phyloP scores from a whole-genome alignment of 37 sponge, comb jelly and placozoan species.

The Eunapius fragilis region DNA sequence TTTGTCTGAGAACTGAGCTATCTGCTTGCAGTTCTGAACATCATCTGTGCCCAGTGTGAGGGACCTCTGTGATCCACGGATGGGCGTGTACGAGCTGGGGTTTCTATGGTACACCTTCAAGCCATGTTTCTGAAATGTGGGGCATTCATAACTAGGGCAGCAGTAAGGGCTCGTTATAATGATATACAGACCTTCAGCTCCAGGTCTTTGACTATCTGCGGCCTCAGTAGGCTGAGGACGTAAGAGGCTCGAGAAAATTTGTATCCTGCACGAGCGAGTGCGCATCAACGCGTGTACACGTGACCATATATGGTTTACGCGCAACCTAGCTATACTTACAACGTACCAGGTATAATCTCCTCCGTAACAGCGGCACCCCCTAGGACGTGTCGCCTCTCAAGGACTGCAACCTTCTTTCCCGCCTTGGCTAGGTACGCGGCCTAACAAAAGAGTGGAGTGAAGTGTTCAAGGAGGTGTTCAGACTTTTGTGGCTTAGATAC shows the following conservation, averaged over 20 bases:
- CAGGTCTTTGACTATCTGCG: conserved; percentile 88
- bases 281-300: background rate
- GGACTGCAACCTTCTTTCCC: conserved; percentile 79
- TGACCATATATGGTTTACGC: too few relatives aligned
- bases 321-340: too few relatives aligned
- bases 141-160: too few relatives aligned
- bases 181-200: conserved; percentile 71
- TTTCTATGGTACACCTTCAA: conserved; percentile 59
- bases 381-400: conserved; percentile 87
- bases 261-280: conserved; percentile 60
- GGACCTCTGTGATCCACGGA: conserved; percentile 41
- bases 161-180: too few relatives aligned
- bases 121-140: conserved; percentile 47
- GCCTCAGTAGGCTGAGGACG: conserved; percentile 89
- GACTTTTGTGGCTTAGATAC: too few relatives aligned
- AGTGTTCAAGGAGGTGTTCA: too few relatives aligned
- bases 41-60: conserved; percentile 67
- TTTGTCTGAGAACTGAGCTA: conserved; percentile 84
- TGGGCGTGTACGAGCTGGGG: conserved; percentile 83
- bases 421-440: conserved; percentile 91
- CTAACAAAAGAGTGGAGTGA: too few relatives aligned
- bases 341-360: conserved; percentile 88
- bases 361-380: conserved; percentile 99
- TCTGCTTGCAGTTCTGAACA: conserved; percentile 70
- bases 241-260: conserved; percentile 96